These are phyloP conservation scores for Oenanthe oenanthe DNA, from an alignment of 2,113 vertebrate species.

Conservation along the genomic window DNA sequence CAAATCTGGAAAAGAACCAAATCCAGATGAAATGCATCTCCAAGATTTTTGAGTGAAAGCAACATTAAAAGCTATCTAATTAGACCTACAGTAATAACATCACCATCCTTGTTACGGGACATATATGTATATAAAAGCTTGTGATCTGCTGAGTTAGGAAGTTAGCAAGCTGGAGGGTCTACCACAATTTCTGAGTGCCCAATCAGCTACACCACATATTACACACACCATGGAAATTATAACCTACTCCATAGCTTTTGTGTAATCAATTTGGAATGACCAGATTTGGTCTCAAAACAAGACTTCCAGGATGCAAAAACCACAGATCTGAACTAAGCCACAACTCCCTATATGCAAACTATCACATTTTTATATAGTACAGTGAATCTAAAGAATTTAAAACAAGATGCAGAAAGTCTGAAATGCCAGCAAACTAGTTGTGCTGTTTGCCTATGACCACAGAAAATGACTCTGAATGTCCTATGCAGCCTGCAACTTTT, in stretches of 20 bases:
- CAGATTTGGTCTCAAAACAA: conserved; percentile 64
- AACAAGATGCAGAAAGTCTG: conserved; percentile 36
- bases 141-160: conserved; percentile 67
- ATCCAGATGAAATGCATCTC: conserved; percentile 45
- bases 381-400: conserved; percentile 54
- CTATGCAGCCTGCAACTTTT: not conserved
- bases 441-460: not conserved
- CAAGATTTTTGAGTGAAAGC: conserved; percentile 35
- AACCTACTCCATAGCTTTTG: conserved; percentile 57
- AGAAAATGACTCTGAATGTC: not conserved
- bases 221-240: conserved; percentile 68
- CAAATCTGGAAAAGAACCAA: conserved; percentile 60
- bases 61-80: conserved; percentile 58
- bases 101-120: conserved; percentile 39
- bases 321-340: conserved; percentile 49
- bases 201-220: conserved; percentile 71
- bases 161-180: conserved; percentile 62
- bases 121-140: conserved; percentile 34
- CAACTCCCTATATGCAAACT: conserved; percentile 62
- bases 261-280: conserved; percentile 61
- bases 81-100: conserved; percentile 49
- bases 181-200: conserved; percentile 51
- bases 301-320: conserved; percentile 69
- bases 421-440: conserved; percentile 38
- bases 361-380: conserved; percentile 35